phyloP scores from a whole-genome alignment of 2,113 vertebrate species.

The Clinocottus analis region DNA sequence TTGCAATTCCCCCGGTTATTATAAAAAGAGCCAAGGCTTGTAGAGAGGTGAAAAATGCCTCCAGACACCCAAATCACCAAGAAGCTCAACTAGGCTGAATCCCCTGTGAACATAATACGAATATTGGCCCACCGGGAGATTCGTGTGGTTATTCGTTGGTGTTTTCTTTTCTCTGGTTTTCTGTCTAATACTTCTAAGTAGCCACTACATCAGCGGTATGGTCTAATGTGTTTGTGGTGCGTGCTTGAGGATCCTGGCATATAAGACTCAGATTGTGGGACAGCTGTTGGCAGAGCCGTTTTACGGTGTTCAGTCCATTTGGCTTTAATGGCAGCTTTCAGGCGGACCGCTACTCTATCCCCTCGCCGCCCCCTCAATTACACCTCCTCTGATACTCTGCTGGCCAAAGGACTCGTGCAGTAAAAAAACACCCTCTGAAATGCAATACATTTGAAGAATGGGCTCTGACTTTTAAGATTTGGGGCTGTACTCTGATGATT shows the following conservation, averaged over 20 bases:
- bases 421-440: constrained; percentile 72
- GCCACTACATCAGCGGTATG: constrained; percentile 53
- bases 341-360: constrained; percentile 79
- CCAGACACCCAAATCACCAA: constrained; percentile 36
- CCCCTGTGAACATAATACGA: constrained; percentile 34
- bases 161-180: constrained; percentile 42
- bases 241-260: constrained; percentile 59
- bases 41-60: constrained; percentile 35
- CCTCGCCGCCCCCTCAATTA: constrained; percentile 84
- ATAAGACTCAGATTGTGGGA: constrained; percentile 76
- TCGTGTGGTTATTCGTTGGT: constrained; percentile 38
- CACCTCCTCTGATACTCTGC: constrained; percentile 81
- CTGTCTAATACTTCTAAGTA: constrained; percentile 62
- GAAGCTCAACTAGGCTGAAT: constrained; percentile 18
- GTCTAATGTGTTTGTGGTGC: constrained; percentile 47
- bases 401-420: constrained; percentile 78
- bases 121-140: constrained; percentile 36
- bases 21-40: constrained; percentile 26
- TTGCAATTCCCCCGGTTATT: constrained; percentile 47
- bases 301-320: constrained; percentile 82
- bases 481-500: constrained; percentile 63
- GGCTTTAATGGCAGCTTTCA: constrained; percentile 84
- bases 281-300: constrained; percentile 83
- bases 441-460: constrained; percentile 81
- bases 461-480: constrained; percentile 78